Conservation (phyloP, 2,888 invertebrate species). For the Limnephilus auricula region DNA sequence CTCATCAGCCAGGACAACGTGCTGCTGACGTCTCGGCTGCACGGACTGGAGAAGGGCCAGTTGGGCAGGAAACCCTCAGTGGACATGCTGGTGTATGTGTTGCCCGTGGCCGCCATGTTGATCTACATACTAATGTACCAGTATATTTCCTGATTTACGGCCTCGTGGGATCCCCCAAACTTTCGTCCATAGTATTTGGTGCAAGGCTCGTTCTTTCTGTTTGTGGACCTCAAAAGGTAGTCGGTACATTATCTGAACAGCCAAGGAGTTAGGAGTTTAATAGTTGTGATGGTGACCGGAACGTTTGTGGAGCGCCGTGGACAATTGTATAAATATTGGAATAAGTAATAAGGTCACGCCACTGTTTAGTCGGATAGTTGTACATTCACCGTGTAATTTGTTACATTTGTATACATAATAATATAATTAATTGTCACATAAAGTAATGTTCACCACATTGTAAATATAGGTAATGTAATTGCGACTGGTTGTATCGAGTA, state of each 20-base stretch:
- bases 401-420: constrained; percentile 21
- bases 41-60: constrained; percentile 78
- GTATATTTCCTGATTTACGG: constrained; percentile 81
- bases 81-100: constrained; percentile 79
- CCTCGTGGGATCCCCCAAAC: constrained; percentile 78
- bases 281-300: constrained; percentile 30
- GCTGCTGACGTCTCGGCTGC: constrained; percentile 79
- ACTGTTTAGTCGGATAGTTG: constrained; percentile 22
- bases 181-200: constrained; percentile 70
- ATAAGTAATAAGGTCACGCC: constrained; percentile 11
- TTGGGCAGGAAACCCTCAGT: constrained; percentile 79
- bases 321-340: constrained; percentile 35
- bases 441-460: constrained; percentile 38
- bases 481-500: neutral
- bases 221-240: constrained; percentile 31
- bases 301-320: constrained; percentile 28
- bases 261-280: neutral
- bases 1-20: constrained; percentile 81
- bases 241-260: constrained; percentile 38
- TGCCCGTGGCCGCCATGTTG: constrained; percentile 78
- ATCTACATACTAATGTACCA: constrained; percentile 80
- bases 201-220: constrained; percentile 37
- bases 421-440: constrained; percentile 28
- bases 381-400: constrained; percentile 37
- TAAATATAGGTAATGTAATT: constrained; percentile 30